A percentile compares a stretch with the other conserved stretches of the same genome.
These are phyloP conservation scores for Pogonomyrmex californicus DNA, from an alignment of 1,140 invertebrate species.

Conservation along the genomic window DNA sequence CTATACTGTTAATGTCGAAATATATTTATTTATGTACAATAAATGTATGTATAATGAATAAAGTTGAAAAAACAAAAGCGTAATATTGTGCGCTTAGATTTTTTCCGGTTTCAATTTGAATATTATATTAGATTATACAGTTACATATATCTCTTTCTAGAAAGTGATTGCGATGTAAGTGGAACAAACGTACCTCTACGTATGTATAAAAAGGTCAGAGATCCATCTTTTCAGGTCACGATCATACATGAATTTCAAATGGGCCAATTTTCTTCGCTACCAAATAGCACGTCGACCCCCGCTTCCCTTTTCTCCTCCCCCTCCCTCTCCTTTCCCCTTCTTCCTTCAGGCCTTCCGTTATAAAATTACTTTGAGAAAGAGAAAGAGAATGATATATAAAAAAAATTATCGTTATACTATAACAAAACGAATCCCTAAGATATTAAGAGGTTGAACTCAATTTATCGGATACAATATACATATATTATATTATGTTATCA, in stretches of 20 bases:
- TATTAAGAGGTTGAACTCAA: background rate
- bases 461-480: background rate
- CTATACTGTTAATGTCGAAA: background rate
- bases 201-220: slow-evolving; percentile 82
- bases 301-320: background rate
- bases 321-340: background rate
- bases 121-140: slow-evolving; percentile 47
- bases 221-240: slow-evolving; percentile 85
- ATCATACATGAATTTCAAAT: slow-evolving; percentile 86
- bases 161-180: slow-evolving; percentile 41
- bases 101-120: background rate
- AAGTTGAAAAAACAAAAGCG: slow-evolving; percentile 1
- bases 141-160: slow-evolving; percentile 11
- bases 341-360: background rate
- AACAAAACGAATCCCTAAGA: background rate
- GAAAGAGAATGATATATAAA: background rate
- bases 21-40: background rate
- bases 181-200: slow-evolving; percentile 34
- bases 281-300: slow-evolving; percentile 65
- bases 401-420: background rate
- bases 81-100: background rate
- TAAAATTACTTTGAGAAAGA: background rate
- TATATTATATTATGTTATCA: background rate
- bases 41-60: no score
- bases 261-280: slow-evolving; percentile 77